phyloP scores from a whole-genome alignment of 1,140 invertebrate species.

The Drosophila fuyamai region DNA sequence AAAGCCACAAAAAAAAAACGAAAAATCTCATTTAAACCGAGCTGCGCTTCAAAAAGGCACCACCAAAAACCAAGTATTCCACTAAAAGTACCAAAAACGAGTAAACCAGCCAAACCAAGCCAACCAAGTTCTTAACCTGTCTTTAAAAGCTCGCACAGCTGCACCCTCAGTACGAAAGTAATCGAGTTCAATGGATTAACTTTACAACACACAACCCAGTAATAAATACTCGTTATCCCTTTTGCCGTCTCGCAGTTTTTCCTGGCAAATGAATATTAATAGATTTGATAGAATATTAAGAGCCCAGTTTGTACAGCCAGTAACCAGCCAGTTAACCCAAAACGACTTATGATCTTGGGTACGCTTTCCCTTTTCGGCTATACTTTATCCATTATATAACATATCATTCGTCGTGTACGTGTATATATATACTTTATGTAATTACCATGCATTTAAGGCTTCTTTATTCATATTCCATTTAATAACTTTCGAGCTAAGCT shows the following conservation, averaged over 20 bases:
- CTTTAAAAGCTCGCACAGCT: constrained; percentile 60
- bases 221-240: constrained; percentile 35
- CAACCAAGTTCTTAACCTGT: constrained; percentile 48
- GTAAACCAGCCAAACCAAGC: constrained; percentile 5
- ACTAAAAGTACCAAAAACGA: constrained; percentile 17
- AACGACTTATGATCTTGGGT: constrained; percentile 32
- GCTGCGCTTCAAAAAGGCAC: constrained; percentile 38
- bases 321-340: constrained; percentile 2
- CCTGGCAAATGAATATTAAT: constrained; percentile 4
- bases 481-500: constrained; percentile 57
- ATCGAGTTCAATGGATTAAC: constrained; percentile 30
- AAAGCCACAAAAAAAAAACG: constrained; percentile 19
- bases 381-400: constrained; percentile 35
- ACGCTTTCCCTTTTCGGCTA: constrained; percentile 40
- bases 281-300: constrained; percentile 5
- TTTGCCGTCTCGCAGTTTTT: constrained; percentile 41
- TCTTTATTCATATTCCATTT: constrained; percentile 34
- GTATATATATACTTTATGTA: constrained; percentile 81
- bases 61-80: constrained; percentile 23
- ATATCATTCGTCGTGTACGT: constrained; percentile 60
- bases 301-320: not conserved
- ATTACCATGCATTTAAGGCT: constrained; percentile 65
- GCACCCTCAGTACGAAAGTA: constrained; percentile 50
- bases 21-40: constrained; percentile 1
- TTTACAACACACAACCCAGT: constrained; percentile 25